Evolutionary conservation across 2,797 vertebrate genomes (phyloP).

Genomic region (Thamnophis elegans): DNA sequence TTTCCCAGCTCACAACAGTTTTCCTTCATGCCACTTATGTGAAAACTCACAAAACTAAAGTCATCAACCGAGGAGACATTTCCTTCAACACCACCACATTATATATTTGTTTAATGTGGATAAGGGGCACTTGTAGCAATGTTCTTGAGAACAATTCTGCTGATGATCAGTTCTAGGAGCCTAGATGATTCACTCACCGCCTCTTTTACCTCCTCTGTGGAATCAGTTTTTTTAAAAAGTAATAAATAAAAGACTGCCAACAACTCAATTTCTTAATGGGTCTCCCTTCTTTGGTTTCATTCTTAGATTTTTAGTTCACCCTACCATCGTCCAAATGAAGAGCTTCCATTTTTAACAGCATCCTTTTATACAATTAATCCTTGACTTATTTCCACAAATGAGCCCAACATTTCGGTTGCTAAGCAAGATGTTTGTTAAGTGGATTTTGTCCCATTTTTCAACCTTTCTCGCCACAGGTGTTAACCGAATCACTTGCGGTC

Average conservation of each 20-base stretch:
- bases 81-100: neutral
- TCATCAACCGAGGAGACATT: neutral
- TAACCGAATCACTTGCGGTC: neutral
- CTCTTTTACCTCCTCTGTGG: conserved; percentile 26
- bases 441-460: neutral
- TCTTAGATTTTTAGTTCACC: neutral
- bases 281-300: neutral
- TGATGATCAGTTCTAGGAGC: conserved; percentile 9
- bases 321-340: neutral
- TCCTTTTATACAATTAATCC: neutral
- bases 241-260: conserved; percentile 17
- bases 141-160: conserved; percentile 18
- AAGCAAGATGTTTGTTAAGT: neutral
- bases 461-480: neutral
- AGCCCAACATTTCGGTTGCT: neutral
- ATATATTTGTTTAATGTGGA: conserved; percentile 14
- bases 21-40: conserved; percentile 10
- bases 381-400: neutral
- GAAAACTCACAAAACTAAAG: neutral
- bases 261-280: neutral
- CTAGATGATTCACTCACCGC: conserved; percentile 19
- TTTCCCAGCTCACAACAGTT: neutral
- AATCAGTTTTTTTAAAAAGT: neutral
- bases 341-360: neutral
- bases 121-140: neutral